These are phyloP conservation scores for Zingel zingel DNA, from an alignment of 2,113 vertebrate species.

Conservation along the genomic window DNA sequence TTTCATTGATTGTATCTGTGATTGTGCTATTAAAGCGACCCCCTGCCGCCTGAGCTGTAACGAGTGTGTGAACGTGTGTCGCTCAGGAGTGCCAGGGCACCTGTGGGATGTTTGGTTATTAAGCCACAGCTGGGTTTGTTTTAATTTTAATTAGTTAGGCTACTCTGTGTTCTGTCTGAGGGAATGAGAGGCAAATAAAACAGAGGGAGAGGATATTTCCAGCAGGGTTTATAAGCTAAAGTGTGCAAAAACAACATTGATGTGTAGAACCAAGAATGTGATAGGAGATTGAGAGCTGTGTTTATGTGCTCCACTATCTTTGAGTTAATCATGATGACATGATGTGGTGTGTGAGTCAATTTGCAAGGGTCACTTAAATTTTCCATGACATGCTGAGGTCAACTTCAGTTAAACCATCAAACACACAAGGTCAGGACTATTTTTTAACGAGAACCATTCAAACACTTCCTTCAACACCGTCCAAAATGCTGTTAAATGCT, in stretches of 20 bases:
- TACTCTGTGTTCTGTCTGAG: constrained; percentile 35
- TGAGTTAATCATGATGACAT: constrained; percentile 11
- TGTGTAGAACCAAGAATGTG: constrained; percentile 8
- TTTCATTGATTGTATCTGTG: constrained; percentile 62
- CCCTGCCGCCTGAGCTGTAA: neutral
- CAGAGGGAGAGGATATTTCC: constrained; percentile 8
- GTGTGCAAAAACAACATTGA: neutral
- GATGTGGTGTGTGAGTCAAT: constrained; percentile 16
- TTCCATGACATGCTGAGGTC: constrained; percentile 9
- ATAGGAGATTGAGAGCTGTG: neutral
- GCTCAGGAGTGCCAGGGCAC: constrained; percentile 33
- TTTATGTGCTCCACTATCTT: constrained; percentile 12
- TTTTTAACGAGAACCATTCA: constrained; percentile 8
- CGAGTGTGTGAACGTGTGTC: constrained; percentile 27
- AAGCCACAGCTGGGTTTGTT: constrained; percentile 52
- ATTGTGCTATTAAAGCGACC: constrained; percentile 44
- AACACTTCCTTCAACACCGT: neutral
- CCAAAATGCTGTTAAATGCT: neutral
- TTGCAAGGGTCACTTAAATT: neutral
- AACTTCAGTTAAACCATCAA: constrained; percentile 17
- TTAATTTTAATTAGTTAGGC: constrained; percentile 50
- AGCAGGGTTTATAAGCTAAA: constrained; percentile 11
- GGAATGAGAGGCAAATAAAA: constrained; percentile 35
- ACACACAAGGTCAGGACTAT: constrained; percentile 15
- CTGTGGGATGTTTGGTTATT: constrained; percentile 53